Evolutionary conservation across 1,140 invertebrate species (phyloP).

Genomic region (Brachionus paranguensis): DNA sequence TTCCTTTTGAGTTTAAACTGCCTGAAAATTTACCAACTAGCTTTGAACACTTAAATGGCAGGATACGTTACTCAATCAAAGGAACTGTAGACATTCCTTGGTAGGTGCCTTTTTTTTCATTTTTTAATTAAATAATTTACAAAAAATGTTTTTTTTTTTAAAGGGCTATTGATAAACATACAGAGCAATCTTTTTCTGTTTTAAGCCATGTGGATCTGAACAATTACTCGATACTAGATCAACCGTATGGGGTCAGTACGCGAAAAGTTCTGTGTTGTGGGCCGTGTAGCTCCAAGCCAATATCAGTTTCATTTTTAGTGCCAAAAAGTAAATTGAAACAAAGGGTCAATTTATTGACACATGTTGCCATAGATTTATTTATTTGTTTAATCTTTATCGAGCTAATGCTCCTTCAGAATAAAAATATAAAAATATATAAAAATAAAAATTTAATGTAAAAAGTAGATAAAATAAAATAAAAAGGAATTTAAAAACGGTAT

Average conservation of each 20-base stretch:
- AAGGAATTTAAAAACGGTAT: too few species aligned
- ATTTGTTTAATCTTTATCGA: too few species aligned
- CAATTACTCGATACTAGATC: slow-evolving; percentile 37
- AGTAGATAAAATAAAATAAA: too few species aligned
- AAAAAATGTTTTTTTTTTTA: neutral
- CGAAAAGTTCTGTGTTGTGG: slow-evolving; percentile 4
- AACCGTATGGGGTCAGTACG: neutral
- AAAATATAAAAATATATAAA: too few species aligned
- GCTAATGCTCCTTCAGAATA: too few species aligned
- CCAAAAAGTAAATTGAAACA: neutral
- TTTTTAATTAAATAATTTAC: neutral
- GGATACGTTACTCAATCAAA: slow-evolving; percentile 55
- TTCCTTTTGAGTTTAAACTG: slow-evolving; percentile 57
- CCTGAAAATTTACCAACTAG: slow-evolving; percentile 56
- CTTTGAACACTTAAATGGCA: slow-evolving; percentile 56
- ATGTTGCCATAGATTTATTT: too few species aligned
- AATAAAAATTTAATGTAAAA: too few species aligned
- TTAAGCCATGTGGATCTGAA: slow-evolving; percentile 50
- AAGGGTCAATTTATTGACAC: too few species aligned
- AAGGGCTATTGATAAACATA: slow-evolving; percentile 44
- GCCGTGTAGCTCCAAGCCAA: neutral
- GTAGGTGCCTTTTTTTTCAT: slow-evolving; percentile 36
- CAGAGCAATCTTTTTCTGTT: slow-evolving; percentile 49
- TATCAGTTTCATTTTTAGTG: neutral
- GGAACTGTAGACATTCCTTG: slow-evolving; percentile 53